A percentile compares a stretch with the other conserved stretches of the same genome.
Conservation (phyloP, 1,140 invertebrate genomes). For the Sminthurinus signatus region DNA sequence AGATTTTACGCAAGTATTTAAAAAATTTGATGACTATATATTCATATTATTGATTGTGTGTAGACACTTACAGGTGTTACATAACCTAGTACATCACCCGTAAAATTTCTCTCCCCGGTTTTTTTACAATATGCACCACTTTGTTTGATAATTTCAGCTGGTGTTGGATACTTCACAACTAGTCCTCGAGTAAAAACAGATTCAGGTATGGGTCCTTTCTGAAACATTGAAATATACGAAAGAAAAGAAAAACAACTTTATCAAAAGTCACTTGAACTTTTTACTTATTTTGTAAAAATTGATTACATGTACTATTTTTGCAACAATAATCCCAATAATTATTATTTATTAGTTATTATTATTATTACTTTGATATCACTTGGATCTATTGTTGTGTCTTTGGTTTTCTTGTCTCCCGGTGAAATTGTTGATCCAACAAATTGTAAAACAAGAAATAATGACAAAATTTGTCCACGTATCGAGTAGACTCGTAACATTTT, state of each 20-base stretch:
- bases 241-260: no score
- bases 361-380: conserved; percentile 4
- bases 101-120: conserved; percentile 57
- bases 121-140: conserved; percentile 65
- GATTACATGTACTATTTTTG: neutral
- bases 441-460: neutral
- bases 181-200: conserved; percentile 64
- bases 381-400: neutral
- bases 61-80: conserved; percentile 70
- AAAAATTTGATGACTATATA: neutral
- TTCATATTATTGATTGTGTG: neutral
- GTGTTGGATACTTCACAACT: conserved; percentile 56
- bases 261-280: no score
- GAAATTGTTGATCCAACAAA: neutral
- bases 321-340: neutral
- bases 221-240: conserved; percentile 33
- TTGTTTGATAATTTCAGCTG: conserved; percentile 67
- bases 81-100: conserved; percentile 71
- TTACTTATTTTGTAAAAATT: neutral
- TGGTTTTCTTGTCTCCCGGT: conserved; percentile 4
- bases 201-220: conserved; percentile 57
- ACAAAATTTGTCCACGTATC: neutral
- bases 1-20: neutral
- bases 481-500: no score
- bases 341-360: neutral